Base-by-base conservation (phyloP, 2,888 invertebrate species). In the Sepioteuthis lessoniana region DNA sequence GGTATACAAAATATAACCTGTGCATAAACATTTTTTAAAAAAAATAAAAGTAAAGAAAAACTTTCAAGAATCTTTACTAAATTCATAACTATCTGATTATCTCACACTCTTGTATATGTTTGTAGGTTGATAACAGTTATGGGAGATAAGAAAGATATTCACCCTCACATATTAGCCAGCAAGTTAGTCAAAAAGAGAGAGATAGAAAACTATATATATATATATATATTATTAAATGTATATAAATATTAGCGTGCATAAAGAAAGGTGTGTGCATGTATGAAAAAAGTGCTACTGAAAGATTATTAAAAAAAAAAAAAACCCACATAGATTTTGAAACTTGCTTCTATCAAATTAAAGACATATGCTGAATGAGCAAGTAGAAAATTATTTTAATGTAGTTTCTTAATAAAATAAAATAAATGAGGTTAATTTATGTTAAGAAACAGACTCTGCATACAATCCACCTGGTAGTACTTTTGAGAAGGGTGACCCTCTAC, bases 361-460 rank as follows among this genome's bases (percentile, higher is more conserved):
- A 76, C 8, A 28, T 5, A 31, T n/a, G n/a, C 19, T 19, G 0
- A n/a, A n/a, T 76, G 4, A 60, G n/a, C n/a, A n/a, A 76, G 76
- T 76, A 76, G 10, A 1, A n/a, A 76, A 76, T 76, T 31, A n/a
- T 60, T 60, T 60, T 76, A 76, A 0, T 31, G 31, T 76, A 10
- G 76, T 31, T n/a, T 76, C 76, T 76, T 76, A 76, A 76, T n/a
- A 76, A 7, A n/a, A 76, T n/a, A 76, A 76, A n/a, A 76, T 13
- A 76, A 76, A 76, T n/a, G n/a, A 76, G 76, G 76, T 76, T 76
- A 76, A 76, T 76, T 76, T 76, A 76, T 76, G n/a, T n/a, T 76
- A 76, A 76, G 76, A 76, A 76, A n/a, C 76, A 76, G n/a, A 76
- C 76, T 13, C 31, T 60, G 31, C 76, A 76, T 76, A 7, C n/a